phyloP scores from a whole-genome alignment of 2,113 vertebrate genomes.

The Pteruthius melanotis region DNA sequence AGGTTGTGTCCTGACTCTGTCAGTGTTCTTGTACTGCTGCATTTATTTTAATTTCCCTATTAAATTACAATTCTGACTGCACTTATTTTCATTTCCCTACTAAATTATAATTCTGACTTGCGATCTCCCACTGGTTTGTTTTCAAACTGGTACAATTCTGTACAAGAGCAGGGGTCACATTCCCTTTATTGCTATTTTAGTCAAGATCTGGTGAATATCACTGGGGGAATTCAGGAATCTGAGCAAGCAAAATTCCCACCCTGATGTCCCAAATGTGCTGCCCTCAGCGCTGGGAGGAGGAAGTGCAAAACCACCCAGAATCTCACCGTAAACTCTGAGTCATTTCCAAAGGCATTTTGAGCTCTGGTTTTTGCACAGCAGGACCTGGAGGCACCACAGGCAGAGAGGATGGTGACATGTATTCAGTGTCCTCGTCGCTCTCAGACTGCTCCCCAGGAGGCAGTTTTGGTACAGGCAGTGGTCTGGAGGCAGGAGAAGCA shows the following conservation, averaged over 20 bases:
- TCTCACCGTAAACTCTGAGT: slow-evolving; percentile 69
- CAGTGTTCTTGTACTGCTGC: too few species aligned
- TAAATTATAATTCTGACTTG: too few species aligned
- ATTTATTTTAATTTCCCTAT: too few species aligned
- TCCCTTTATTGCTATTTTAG: background rate
- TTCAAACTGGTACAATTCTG: background rate
- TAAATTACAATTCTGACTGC: too few species aligned
- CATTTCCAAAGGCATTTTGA: slow-evolving; percentile 67
- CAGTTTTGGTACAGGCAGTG: slow-evolving; percentile 77
- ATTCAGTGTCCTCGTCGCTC: slow-evolving; percentile 88
- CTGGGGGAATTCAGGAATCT: background rate
- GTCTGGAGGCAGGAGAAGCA: slow-evolving; percentile 65
- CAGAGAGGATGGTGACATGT: slow-evolving; percentile 93
- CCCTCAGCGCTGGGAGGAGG: background rate
- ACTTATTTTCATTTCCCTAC: too few species aligned
- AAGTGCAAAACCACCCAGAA: background rate
- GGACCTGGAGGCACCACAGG: slow-evolving; percentile 75
- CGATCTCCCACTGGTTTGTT: too few species aligned
- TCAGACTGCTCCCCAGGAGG: slow-evolving; percentile 79
- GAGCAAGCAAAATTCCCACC: background rate
- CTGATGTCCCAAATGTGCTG: background rate
- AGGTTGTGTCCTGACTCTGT: too few species aligned
- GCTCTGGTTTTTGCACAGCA: slow-evolving; percentile 74
- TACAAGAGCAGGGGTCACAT: background rate
- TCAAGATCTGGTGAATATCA: background rate